Conservation (phyloP, 2,797 vertebrate species). For the Erpetoichthys calabaricus region DNA sequence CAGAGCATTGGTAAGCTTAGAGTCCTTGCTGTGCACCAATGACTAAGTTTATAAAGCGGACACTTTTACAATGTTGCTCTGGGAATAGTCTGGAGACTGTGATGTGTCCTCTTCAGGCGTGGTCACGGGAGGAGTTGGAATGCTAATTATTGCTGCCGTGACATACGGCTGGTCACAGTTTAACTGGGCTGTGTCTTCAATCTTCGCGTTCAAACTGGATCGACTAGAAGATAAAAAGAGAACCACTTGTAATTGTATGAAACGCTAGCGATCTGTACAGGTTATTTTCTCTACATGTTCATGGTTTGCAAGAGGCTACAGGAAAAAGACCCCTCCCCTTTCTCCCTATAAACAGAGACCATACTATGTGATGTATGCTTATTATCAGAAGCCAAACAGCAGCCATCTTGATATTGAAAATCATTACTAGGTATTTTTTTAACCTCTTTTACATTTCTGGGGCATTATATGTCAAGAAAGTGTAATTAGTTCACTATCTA, state of each 20-base stretch:
- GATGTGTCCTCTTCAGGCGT: constrained; percentile 62
- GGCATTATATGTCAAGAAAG: too few relatives aligned
- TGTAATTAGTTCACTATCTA: too few relatives aligned
- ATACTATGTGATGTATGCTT: too few relatives aligned
- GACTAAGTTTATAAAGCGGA: constrained; percentile 72
- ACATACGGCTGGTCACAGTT: constrained; percentile 78
- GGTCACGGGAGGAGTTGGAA: constrained; percentile 62
- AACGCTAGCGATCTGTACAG: constrained; percentile 14
- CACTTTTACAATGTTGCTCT: constrained; percentile 78
- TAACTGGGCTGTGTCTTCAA: constrained; percentile 76
- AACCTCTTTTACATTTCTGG: too few relatives aligned
- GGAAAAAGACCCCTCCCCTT: not conserved
- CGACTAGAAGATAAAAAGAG: constrained; percentile 47
- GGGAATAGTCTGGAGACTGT: constrained; percentile 58
- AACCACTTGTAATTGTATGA: constrained; percentile 13
- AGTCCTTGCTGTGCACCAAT: not conserved
- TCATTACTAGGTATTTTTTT: too few relatives aligned
- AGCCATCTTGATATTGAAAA: too few relatives aligned
- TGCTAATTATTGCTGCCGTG: constrained; percentile 75
- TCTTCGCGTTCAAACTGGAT: constrained; percentile 83
- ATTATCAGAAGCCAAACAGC: too few relatives aligned
- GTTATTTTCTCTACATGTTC: not conserved
- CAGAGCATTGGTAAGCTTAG: not conserved
- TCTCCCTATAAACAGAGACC: too few relatives aligned
- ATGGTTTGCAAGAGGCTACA: constrained; percentile 3